phyloP scores from a whole-genome alignment of 2,797 vertebrate genomes.

The Pagetopsis macropterus region DNA sequence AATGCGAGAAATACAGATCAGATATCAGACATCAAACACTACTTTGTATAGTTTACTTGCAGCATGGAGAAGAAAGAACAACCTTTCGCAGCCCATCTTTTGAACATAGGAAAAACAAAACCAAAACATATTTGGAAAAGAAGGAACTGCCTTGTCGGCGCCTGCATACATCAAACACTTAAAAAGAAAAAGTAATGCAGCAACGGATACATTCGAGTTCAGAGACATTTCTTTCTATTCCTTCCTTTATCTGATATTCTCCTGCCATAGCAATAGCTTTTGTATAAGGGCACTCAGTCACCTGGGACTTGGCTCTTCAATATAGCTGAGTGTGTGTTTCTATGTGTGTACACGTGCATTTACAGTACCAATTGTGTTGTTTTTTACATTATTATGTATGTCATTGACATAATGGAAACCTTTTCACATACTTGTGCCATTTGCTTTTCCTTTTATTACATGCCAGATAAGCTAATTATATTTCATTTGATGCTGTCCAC shows the following conservation, averaged over 20 bases:
- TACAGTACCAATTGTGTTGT: slow-evolving; percentile 21
- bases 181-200: slow-evolving; percentile 45
- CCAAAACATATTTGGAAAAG: slow-evolving; percentile 53
- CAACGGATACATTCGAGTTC: slow-evolving; percentile 36
- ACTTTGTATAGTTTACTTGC: slow-evolving; percentile 78
- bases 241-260: slow-evolving; percentile 47
- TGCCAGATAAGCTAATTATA: slow-evolving; percentile 46
- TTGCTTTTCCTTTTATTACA: slow-evolving; percentile 63
- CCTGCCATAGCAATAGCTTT: slow-evolving; percentile 42
- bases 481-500: slow-evolving; percentile 40
- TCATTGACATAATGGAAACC: slow-evolving; percentile 57
- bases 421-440: slow-evolving; percentile 50
- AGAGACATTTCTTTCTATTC: slow-evolving; percentile 53
- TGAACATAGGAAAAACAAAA: slow-evolving; percentile 59
- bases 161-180: slow-evolving; percentile 60
- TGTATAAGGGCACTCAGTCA: slow-evolving; percentile 47
- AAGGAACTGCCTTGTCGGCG: slow-evolving; percentile 59
- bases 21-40: slow-evolving; percentile 83
- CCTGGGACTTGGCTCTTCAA: slow-evolving; percentile 24
- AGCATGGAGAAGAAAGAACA: slow-evolving; percentile 75
- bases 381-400: slow-evolving; percentile 47
- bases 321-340: slow-evolving; percentile 29
- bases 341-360: slow-evolving; percentile 29
- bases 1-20: slow-evolving; percentile 82
- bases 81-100: slow-evolving; percentile 68